A percentile compares a stretch with the other conserved stretches of the same genome.
Conservation (phyloP, 2,888 invertebrate genomes). For the Thera britannica region DNA sequence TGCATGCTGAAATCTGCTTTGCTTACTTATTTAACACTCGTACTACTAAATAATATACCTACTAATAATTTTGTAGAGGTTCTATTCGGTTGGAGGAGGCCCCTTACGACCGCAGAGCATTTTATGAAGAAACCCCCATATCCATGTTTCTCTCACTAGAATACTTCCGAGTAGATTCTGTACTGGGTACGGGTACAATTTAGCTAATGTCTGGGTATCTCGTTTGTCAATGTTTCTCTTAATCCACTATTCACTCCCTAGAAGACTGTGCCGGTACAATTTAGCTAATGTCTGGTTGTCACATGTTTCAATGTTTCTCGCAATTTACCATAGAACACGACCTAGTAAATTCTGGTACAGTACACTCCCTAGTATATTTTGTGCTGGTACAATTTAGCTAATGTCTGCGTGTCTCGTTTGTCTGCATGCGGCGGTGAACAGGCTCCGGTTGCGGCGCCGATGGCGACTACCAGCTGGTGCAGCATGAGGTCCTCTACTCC, state of each 20-base stretch:
- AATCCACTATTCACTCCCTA: no score
- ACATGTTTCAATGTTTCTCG: no score
- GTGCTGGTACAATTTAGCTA: constrained; percentile 48
- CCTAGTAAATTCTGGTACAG: no score
- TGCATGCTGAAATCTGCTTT: neutral
- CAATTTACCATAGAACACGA: no score
- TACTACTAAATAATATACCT: no score
- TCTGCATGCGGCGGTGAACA: constrained; percentile 64
- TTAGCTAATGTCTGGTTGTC: no score
- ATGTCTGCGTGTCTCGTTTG: constrained; percentile 62
- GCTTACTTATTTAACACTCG: neutral
- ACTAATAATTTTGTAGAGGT: no score
- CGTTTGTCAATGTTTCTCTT: constrained; percentile 55
- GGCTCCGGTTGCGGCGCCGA: constrained; percentile 94
- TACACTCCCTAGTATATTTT: neutral
- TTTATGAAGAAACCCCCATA: no score
- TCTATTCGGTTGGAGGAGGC: no score
- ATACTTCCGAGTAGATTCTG: neutral
- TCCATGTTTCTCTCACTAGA: no score
- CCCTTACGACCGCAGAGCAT: no score
- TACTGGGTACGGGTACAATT: constrained; percentile 33
- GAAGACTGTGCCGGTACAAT: no score
- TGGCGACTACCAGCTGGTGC: constrained; percentile 99
- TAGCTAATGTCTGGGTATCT: constrained; percentile 57
- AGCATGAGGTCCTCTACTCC: constrained; percentile 99